Evolutionary conservation across 2,888 invertebrate species (phyloP), one percentile per base, ranked within the genome.

Genomic region (Sepioteuthis lessoniana): DNA sequence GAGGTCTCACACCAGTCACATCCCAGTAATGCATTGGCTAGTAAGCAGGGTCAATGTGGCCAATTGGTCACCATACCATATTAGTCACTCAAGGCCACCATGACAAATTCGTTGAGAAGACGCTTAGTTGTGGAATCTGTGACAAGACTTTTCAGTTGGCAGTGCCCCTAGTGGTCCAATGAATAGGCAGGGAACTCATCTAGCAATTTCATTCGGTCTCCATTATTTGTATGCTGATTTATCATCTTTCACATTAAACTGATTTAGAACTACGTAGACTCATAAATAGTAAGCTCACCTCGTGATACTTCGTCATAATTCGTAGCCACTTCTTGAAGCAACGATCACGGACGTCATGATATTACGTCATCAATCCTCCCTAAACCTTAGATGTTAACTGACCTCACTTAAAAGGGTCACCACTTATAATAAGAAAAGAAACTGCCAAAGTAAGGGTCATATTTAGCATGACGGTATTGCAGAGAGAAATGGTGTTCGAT

Each of bases 81-180:
- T 76, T 76, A 76, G 76, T 76, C 76, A 76, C 76, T 76, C 76
- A 76, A 76, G n/a, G 76, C 76, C 76, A n/a, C n/a, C 76, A n/a
- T 76, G 76, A 35, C 76, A n/a, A 76, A 76, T 76, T 76, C 76
- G 76, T 35, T 35, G n/a, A 16, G 76, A 76, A n/a, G 76, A 76
- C n/a, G 76, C n/a, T n/a, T 76, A n/a, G n/a, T 76, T 76, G 76
- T 76, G 76, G n/a, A 76, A 76, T 76, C n/a, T 76, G n/a, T n/a
- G n/a, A n/a, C n/a, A 35, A 35, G 76, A 76, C n/a, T 19, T n/a
- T 76, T 76, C n/a, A n/a, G 76, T 76, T 76, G 10, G 76, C n/a
- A 35, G 76, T 35, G n/a, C 35, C 16, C 35, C 76, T 76, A 76
- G 76, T 76, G 76, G n/a, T 76, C n/a, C n/a, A 76, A 19, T 76